phyloP scores from a whole-genome alignment of 2,797 vertebrate species.

The Rhabdophis nuchalis region DNA sequence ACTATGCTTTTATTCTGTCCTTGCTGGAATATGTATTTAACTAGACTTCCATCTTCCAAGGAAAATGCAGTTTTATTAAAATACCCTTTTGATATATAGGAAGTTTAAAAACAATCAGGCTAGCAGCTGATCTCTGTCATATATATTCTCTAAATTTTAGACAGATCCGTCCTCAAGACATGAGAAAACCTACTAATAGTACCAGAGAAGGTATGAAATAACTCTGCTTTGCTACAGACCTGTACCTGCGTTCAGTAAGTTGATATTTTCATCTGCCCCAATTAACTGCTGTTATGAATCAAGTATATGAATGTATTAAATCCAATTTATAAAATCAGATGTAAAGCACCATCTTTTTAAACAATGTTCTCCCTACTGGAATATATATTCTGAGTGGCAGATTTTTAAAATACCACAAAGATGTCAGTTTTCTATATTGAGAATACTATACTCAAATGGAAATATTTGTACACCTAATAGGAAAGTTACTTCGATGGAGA shows the following conservation, averaged over 20 bases:
- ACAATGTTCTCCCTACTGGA: background rate
- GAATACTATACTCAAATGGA: slow-evolving; percentile 8
- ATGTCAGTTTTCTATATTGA: slow-evolving; percentile 6
- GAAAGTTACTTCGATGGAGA: slow-evolving; percentile 1
- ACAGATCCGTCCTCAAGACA: background rate
- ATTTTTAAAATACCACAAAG: slow-evolving; percentile 8
- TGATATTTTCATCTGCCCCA: background rate
- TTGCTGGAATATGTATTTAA: background rate
- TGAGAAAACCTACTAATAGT: background rate
- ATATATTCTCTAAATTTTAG: background rate
- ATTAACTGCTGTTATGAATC: slow-evolving; percentile 7
- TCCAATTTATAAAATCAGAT: background rate
- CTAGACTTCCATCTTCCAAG: slow-evolving; percentile 11
- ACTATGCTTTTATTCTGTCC: slow-evolving; percentile 1
- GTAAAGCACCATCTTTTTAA: slow-evolving; percentile 4
- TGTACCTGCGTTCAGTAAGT: background rate
- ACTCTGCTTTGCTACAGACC: background rate
- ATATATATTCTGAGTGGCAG: background rate
- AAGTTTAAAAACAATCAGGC: background rate
- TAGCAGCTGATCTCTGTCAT: background rate
- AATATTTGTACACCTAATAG: slow-evolving; percentile 1
- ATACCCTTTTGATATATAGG: background rate
- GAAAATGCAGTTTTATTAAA: background rate
- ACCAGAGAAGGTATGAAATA: background rate
- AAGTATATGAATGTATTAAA: background rate